phyloP scores from a whole-genome alignment of 1,140 invertebrate genomes.

The Ips nitidus region DNA sequence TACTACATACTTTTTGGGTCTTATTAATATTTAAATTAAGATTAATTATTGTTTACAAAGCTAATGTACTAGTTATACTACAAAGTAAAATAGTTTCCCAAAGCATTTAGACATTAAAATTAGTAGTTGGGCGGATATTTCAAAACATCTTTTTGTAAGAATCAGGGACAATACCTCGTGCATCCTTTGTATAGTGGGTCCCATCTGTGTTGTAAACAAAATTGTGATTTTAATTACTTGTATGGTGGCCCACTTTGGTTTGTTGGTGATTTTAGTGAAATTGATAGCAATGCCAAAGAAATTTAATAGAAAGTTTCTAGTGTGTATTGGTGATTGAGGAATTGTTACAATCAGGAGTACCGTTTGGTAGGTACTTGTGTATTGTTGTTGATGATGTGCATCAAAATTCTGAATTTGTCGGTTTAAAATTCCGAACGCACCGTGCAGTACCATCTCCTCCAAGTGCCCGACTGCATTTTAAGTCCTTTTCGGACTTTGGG shows the following conservation, averaged over 20 bases:
- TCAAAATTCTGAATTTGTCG: constrained; percentile 31
- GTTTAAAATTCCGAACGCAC: constrained; percentile 32
- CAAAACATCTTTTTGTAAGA: constrained; percentile 27
- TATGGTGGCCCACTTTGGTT: constrained; percentile 6
- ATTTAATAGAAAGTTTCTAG: neutral
- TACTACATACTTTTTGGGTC: too few relatives aligned
- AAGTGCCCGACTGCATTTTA: constrained; percentile 32
- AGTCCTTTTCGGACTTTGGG: constrained; percentile 25
- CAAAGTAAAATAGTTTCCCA: too few relatives aligned
- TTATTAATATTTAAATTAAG: neutral
- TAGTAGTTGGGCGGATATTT: constrained; percentile 14
- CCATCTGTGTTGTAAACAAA: constrained; percentile 12
- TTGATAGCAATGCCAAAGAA: neutral
- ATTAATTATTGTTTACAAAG: neutral
- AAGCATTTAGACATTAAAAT: too few relatives aligned
- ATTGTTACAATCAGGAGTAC: too few relatives aligned
- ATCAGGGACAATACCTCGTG: constrained; percentile 22
- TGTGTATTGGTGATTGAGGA: too few relatives aligned
- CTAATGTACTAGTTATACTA: too few relatives aligned
- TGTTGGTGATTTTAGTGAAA: neutral
- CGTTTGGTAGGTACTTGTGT: too few relatives aligned
- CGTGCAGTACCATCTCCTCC: constrained; percentile 33
- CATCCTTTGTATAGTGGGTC: constrained; percentile 21
- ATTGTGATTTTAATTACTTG: constrained; percentile 12
- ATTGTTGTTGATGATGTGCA: neutral